Base-by-base conservation (phyloP, 2,888 invertebrate species). In the Copidosoma aretas region DNA sequence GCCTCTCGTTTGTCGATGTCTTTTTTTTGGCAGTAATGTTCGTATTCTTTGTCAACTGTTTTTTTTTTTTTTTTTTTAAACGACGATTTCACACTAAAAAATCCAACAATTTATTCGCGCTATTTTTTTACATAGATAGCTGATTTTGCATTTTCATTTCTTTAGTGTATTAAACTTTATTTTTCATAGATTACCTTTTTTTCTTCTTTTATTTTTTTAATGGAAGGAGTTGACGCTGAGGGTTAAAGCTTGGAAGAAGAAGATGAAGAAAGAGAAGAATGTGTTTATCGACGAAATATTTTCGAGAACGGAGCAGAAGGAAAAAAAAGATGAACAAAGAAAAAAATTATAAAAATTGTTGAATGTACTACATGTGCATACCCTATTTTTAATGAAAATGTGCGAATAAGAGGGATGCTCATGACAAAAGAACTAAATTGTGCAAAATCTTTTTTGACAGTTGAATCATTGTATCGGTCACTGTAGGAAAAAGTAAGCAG, bases 331-430 rank as follows among this genome's bases (percentile, higher is more conserved):
- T 53, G 8, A 25, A 8, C 49, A 49, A 68, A 71, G 67, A 71
- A 60, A 25, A 21, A 22, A 39, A 39, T 56, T 57, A 71, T 65
- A 68, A 68, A 71, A 71, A 71, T 68, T 71, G 68, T 71, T 71
- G 51, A 64, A 70, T 63, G 32, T 19, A 17, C 43, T 4, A 41
- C 24, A 10, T 60, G 53, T 39, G 68, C 49, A 63, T 60, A 43
- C 49, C 32, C 39, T 66, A 71, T 71, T 66, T 71, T 71, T 63
- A 64, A 60, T 56, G 60, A 67, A 32, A 62, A 25, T 24, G 3
- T 3, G 59, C 19, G 52, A 65, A 43, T 8, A 12, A 41, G 5
- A 58, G 10, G 10, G 39, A 39, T 19, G 39, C 21, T 39, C 12
- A 19, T 60, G 24, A 51, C 59, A 32, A 49, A 43, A 19, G 21